These are phyloP conservation scores for Antrozous pallidus DNA, from an alignment of 2,797 vertebrate species.

Conservation along the genomic window DNA sequence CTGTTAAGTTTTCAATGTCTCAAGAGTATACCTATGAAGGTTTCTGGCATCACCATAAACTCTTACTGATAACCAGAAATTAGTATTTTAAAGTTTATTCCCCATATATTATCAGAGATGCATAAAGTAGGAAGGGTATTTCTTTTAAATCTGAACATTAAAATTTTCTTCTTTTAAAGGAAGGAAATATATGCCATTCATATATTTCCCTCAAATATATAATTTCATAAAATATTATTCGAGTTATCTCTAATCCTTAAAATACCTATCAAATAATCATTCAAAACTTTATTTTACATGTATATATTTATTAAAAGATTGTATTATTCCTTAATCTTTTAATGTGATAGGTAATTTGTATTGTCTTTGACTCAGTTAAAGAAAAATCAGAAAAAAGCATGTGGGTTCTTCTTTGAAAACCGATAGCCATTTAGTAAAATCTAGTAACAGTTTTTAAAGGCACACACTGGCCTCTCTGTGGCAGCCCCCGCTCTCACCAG, in stretches of 20 bases:
- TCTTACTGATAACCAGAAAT: neutral
- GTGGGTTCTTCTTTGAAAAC: neutral
- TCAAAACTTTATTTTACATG: neutral
- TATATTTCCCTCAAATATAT: neutral
- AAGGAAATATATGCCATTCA: neutral
- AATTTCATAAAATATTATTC: neutral
- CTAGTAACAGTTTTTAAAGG: neutral
- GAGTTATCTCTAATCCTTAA: neutral
- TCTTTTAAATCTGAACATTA: constrained; percentile 22
- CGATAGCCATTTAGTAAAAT: neutral
- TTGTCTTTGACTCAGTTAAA: neutral
- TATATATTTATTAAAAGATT: neutral
- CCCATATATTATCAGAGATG: neutral
- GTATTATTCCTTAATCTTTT: neutral
- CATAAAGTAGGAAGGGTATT: neutral
- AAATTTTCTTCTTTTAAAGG: neutral
- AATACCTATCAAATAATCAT: neutral
- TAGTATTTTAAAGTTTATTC: neutral
- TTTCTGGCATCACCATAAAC: neutral
- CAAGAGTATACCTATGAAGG: neutral
- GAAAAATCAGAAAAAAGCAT: neutral
- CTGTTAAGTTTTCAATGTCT: neutral
- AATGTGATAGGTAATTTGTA: neutral
- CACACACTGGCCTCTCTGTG: neutral
- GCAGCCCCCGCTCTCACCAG: neutral